These are phyloP conservation scores for Melanophora roralis DNA, from an alignment of 2,888 invertebrate species.

Conservation along the genomic window DNA sequence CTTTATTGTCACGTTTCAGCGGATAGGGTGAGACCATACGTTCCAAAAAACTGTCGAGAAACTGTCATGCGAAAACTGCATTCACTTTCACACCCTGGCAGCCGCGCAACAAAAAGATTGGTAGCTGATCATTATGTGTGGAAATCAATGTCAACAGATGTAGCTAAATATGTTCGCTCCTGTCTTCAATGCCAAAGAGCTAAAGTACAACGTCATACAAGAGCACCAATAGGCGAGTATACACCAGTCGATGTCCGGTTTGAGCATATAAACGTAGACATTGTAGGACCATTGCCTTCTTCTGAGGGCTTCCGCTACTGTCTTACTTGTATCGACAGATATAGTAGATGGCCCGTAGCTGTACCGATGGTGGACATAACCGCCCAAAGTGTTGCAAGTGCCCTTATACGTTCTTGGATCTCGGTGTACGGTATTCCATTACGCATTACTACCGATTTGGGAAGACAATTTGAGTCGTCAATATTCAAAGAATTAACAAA, in stretches of 20 bases:
- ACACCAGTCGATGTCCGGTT: neutral
- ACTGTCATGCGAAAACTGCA: conserved; percentile 4
- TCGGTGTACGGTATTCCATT: neutral
- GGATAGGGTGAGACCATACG: conserved; percentile 8
- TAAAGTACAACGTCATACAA: neutral
- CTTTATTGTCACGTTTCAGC: neutral
- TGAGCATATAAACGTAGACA: conserved; percentile 74
- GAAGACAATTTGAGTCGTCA: too few relatives aligned
- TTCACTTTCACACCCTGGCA: conserved; percentile 1
- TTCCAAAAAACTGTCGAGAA: neutral
- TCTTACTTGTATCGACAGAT: conserved; percentile 22
- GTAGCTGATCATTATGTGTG: conserved; percentile 28
- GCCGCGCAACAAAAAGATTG: conserved; percentile 6
- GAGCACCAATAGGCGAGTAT: neutral
- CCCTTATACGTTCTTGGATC: neutral
- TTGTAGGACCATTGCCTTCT: conserved; percentile 58
- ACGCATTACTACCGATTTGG: neutral
- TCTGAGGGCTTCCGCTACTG: conserved; percentile 10
- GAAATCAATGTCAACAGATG: neutral
- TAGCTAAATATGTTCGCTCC: neutral
- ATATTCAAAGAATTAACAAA: neutral
- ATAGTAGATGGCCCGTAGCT: conserved; percentile 47
- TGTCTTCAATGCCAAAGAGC: neutral
- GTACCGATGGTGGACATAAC: conserved; percentile 5
- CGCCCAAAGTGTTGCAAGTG: neutral